Base-by-base conservation (phyloP, 2,888 invertebrate genomes). In the Stegana nigrithorax region DNA sequence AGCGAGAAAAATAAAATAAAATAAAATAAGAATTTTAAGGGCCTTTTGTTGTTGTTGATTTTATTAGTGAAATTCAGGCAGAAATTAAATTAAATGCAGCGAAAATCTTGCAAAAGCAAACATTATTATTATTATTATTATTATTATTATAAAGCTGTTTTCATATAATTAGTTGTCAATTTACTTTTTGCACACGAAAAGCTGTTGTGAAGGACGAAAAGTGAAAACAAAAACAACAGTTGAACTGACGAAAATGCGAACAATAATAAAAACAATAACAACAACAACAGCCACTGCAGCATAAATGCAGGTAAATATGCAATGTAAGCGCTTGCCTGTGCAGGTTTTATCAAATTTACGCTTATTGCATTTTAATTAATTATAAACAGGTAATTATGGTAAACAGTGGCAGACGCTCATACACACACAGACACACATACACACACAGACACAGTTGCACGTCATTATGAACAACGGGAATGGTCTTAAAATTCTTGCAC, bases 321-420 rank as follows among this genome's bases (percentile, higher is more conserved):
- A 57, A 61, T 57, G 66, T 66, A 71, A 75, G 80, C 73, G 60
- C 5, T 4, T 55, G 70, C 66, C 74, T 70, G 66, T 73, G 72
- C 65, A 45, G 65, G 63, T 78, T 70, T 76, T 78, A 78, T 73
- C 68, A 73, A 77, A 79, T 79, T 71, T 77, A 77, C 81, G 76
- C 75, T 81, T 75, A 80, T 80, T 77, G 79, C 80, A 76, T 79
- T 80, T 79, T 80, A 80, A 77, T 77, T 77, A 77, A 77, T 77
- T 77, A 80, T 80, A 77, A 77, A 77, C 76, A 74, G 81, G 76
- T 80, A 80, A 77, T 77, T 80, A 77, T 77, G 81, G 72, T 75
- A 81, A 77, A 68, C 75, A 74, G 68, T 63, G n/a, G 36, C 36
- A 36, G 12, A 23, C 12, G 12, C 17, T 44, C 4, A 2, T 3